These are phyloP conservation scores for Lasioglossum baleicum DNA, from an alignment of 1,140 invertebrate species.

Conservation along the genomic window DNA sequence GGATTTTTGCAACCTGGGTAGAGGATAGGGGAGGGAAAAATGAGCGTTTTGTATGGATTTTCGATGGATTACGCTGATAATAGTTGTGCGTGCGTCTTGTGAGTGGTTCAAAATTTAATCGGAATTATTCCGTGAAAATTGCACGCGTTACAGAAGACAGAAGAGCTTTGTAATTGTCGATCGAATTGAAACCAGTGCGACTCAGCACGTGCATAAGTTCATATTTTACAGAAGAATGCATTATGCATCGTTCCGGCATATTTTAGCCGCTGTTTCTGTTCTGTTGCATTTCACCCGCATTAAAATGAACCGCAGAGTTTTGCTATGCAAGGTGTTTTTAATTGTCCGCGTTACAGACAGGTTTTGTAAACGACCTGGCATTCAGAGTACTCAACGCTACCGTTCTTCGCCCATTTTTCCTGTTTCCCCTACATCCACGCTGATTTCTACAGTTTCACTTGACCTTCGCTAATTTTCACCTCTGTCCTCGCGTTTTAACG, in stretches of 20 bases:
- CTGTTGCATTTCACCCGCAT: too few relatives aligned
- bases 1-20: constrained; percentile 9
- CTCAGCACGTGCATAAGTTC: constrained; percentile 61
- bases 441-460: too few relatives aligned
- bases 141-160: constrained; percentile 41
- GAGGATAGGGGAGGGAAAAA: constrained; percentile 22
- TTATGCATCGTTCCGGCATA: constrained; percentile 60
- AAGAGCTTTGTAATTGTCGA: constrained; percentile 44
- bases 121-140: constrained; percentile 49
- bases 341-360: constrained; percentile 39
- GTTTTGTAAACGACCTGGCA: constrained; percentile 37
- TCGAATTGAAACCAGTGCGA: constrained; percentile 52
- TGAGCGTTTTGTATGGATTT: too few relatives aligned
- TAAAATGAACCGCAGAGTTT: too few relatives aligned
- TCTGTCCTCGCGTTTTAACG: too few relatives aligned
- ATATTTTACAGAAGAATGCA: constrained; percentile 61
- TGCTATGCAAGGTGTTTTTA: constrained; percentile 47
- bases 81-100: constrained; percentile 15
- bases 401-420: constrained; percentile 16
- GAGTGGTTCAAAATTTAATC: constrained; percentile 38
- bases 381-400: constrained; percentile 9
- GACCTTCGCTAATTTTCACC: too few relatives aligned
- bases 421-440: too few relatives aligned
- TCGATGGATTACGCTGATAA: not conserved
- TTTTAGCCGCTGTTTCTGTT: too few relatives aligned